Evolutionary conservation across 2,113 vertebrate species (phyloP).

Genomic region (Telmatochromis sp.): DNA sequence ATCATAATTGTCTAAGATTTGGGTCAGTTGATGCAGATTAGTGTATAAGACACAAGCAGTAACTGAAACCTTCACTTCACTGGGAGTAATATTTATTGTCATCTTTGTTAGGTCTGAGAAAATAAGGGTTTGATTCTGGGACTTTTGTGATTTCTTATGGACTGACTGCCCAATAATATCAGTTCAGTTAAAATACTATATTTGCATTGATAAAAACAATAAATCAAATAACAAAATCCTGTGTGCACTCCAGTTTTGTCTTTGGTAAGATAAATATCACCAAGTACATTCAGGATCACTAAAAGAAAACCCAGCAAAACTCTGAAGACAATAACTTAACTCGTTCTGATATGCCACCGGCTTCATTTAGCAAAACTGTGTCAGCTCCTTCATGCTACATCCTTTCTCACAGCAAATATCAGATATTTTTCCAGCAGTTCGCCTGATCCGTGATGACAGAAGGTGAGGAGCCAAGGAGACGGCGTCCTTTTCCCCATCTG

Average conservation of each 20-base stretch:
- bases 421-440: conserved; percentile 49
- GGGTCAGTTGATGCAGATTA: neutral
- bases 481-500: neutral
- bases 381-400: conserved; percentile 71
- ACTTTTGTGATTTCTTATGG: neutral
- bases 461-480: neutral
- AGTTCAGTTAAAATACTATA: neutral
- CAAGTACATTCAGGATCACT: neutral
- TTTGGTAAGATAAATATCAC: neutral
- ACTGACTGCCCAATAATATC: neutral
- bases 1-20: neutral
- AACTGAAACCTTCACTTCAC: neutral
- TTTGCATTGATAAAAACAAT: neutral
- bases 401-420: conserved; percentile 72
- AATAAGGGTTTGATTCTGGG: neutral
- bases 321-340: neutral
- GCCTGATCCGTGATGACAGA: conserved; percentile 24
- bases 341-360: neutral
- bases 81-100: neutral
- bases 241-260: neutral
- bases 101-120: neutral
- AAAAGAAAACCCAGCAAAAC: neutral
- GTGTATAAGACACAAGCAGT: neutral
- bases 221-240: neutral
- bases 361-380: conserved; percentile 63